Base-by-base conservation (phyloP, 2,797 vertebrate species). In the Phalloptychus januarius region DNA sequence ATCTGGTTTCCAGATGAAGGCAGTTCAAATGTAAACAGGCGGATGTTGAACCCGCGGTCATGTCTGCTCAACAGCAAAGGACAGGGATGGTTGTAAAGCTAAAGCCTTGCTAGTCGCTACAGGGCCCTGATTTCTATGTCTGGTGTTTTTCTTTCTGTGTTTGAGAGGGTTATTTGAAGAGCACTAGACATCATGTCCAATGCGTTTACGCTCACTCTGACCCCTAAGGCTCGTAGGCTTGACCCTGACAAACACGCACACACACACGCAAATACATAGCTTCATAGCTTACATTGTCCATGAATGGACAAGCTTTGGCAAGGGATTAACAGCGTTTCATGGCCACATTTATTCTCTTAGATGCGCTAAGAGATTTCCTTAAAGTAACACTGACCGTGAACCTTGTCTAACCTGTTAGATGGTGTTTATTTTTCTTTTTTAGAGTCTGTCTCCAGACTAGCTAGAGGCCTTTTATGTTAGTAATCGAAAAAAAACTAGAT, bases 151-250 rank as follows among this genome's bases (percentile, higher is more conserved):
- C 79, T 87, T 76, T 89, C 71, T 88, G 74, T 88, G 79, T 90
- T 84, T 86, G 82, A 80, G 79, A 90, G 92, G 89, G 83, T 85
- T 52, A 87, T 92, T 87, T 93, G 85, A 90, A 90, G 89, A 94
- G 85, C 89, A 86, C 77, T 82, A 88, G 84, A 84, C 85, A 87
- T 87, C 83, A 85, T 74, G 91, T 93, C 91, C 88, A 72, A 74
- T 86, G 78, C 69, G 83, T 89, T 94, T 93, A 92, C 73, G 81
- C 73, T 94, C 91, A 91, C 78, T 79, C 69, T 85, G 87, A 88
- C 83, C 85, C 87, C 75, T 11, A 76, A 82, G 88, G 86, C 86
- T 85, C 81, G 54, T 78, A 78, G 89, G 84, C 81, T 84, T 83
- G 77, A 89, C 81, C 85, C 86, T 81, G 73, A 87, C 79, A 83